Evolutionary conservation across 1,140 invertebrate species (phyloP), one percentile per base, ranked within the genome.

Genomic region (Battus philenor): DNA sequence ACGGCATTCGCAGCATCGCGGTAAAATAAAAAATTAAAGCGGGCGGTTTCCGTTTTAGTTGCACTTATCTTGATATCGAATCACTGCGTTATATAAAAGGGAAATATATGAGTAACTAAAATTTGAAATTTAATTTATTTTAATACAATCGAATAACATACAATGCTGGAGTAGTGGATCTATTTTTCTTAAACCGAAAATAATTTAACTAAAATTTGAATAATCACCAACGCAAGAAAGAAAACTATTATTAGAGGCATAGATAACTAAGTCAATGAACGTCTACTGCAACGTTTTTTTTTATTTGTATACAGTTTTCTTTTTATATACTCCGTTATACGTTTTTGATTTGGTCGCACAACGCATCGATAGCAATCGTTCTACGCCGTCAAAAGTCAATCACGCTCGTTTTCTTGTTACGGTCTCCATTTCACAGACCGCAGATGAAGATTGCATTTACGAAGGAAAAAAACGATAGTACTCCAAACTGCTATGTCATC

Each of bases 401-500:
- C 65, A 50, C 11, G 36, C 26, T 61, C 56, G 38, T 64, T 67
- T 65, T 62, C 58, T 60, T 52, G 15, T 57, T 53, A 50, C 36
- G 47, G 58, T 57, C 52, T 55, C 51, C 50, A 54, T 65, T 73
- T 60, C 68, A 58, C 57, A 62, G 44, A 47, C 51, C 59, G 36
- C 47, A 66, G 54, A 26, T 39, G 38, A 39, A 53, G 54, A 73
- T 71, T 65, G 60, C 39, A 52, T 59, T 67, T 51, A 31, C 36
- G 39, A 46, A 53, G 43, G 45, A 54, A 48, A 64, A 65, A 66
- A 65, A 55, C 44, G 46, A 32, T 39, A 30, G 29, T 13, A 33
- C 44, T 47, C 46, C 34, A 54, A 68, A 75, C 44, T 53, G 74
- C 77, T 65, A 57, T 77, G 67, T 84, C 80, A 84, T 81, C 70